Evolutionary conservation across 2,888 invertebrate genomes (phyloP).

Genomic region (Ormyrus nitidulus): DNA sequence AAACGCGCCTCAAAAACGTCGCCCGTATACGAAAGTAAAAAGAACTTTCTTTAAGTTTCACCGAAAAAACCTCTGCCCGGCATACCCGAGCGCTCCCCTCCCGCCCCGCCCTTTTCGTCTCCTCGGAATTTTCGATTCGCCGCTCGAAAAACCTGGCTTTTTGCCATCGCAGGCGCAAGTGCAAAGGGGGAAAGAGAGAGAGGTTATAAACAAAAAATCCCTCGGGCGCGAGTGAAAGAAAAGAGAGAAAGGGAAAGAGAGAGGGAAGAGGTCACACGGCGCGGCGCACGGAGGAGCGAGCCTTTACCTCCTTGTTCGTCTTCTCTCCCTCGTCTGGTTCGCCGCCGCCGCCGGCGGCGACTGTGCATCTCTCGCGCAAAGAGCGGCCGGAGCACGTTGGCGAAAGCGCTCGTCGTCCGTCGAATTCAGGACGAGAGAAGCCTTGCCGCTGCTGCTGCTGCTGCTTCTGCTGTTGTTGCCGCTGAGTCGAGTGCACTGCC

Average conservation of each 20-base stretch:
- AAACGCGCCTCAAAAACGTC: too few relatives aligned
- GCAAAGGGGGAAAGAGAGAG: too few relatives aligned
- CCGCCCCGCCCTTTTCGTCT: too few relatives aligned
- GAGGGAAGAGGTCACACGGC: conserved; percentile 33
- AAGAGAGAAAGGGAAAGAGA: conserved; percentile 38
- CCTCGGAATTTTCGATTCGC: too few relatives aligned
- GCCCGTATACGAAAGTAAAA: too few relatives aligned
- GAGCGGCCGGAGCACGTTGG: conserved; percentile 1
- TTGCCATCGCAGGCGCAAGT: too few relatives aligned
- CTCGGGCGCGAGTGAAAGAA: neutral
- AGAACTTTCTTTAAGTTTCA: too few relatives aligned
- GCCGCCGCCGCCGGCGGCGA: neutral
- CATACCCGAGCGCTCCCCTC: too few relatives aligned
- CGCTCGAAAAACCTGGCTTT: too few relatives aligned
- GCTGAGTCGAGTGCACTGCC: too few relatives aligned
- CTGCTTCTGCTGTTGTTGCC: neutral
- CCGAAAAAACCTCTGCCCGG: too few relatives aligned
- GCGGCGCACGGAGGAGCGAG: neutral
- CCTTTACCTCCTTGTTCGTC: conserved; percentile 31
- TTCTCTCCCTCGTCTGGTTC: neutral
- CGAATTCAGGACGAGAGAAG: conserved; percentile 41
- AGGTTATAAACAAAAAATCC: neutral
- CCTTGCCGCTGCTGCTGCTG: neutral
- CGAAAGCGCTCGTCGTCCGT: conserved; percentile 47
- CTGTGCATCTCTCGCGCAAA: neutral